Evolutionary conservation across 2,797 vertebrate genomes (phyloP).

Genomic region (Gymnopithys bicolor): DNA sequence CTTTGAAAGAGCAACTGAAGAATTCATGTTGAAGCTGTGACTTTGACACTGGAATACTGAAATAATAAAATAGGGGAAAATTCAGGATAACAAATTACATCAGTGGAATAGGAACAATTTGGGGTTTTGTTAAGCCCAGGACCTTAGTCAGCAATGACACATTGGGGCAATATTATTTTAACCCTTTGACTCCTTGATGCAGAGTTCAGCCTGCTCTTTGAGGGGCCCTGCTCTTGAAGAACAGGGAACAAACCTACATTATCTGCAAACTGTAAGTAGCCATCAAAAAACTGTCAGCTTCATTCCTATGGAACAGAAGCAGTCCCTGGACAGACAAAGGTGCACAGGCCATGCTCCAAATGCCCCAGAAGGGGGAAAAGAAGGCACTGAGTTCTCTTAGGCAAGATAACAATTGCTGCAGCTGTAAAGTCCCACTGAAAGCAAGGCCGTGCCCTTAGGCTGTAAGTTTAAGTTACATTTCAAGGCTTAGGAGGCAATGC

Average conservation of each 20-base stretch:
- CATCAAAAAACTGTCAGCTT: neutral
- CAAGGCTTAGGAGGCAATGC: neutral
- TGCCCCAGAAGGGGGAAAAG: neutral
- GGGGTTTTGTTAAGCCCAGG: slow-evolving; percentile 21
- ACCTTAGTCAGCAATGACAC: slow-evolving; percentile 29
- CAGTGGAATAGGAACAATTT: slow-evolving; percentile 28
- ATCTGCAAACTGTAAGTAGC: neutral
- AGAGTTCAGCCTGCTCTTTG: neutral
- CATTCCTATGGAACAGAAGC: neutral
- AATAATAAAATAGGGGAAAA: slow-evolving; percentile 10
- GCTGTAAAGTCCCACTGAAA: neutral
- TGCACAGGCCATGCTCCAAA: neutral
- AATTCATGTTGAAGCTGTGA: neutral
- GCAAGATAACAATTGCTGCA: neutral
- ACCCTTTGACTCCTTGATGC: slow-evolving; percentile 30
- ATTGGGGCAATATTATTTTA: slow-evolving; percentile 51
- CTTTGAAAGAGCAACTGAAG: neutral
- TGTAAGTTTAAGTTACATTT: neutral
- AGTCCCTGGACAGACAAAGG: neutral
- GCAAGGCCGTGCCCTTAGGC: neutral
- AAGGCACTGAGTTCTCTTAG: neutral
- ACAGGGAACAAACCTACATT: neutral
- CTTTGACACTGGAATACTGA: neutral
- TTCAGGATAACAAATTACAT: slow-evolving; percentile 30
- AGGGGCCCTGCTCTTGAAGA: neutral